Conservation (phyloP, 2,797 vertebrate genomes). For the Myotis findleyi region DNA sequence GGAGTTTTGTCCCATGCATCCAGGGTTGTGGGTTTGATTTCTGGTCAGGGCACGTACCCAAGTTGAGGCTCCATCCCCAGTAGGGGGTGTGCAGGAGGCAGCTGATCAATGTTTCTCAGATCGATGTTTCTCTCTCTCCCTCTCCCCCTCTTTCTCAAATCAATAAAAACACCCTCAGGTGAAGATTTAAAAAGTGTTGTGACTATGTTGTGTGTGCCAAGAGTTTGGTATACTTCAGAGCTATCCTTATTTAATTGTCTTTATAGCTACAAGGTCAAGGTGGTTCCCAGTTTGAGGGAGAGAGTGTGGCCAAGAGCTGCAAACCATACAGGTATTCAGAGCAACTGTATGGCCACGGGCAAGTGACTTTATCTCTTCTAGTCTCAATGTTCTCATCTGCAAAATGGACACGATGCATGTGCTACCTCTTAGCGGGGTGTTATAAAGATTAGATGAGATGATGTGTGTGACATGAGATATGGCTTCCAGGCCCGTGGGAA, state of each 20-base stretch:
- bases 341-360: not conserved
- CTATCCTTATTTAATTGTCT: fast-evolving
- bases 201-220: too few relatives aligned
- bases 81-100: too few relatives aligned
- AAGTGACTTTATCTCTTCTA: not conserved
- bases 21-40: too few relatives aligned
- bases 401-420: fast-evolving
- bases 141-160: too few relatives aligned
- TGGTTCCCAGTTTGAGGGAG: not conserved
- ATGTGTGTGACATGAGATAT: not conserved
- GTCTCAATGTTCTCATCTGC: not conserved
- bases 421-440: not conserved
- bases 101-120: too few relatives aligned
- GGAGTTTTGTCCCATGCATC: too few relatives aligned
- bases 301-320: fast-evolving
- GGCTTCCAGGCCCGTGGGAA: not conserved
- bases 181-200: too few relatives aligned
- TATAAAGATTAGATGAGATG: not conserved
- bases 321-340: not conserved
- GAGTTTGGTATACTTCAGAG: not conserved
- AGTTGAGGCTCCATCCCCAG: too few relatives aligned
- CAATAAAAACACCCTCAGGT: too few relatives aligned
- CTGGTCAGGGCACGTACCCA: too few relatives aligned
- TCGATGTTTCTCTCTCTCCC: too few relatives aligned
- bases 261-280: not conserved